Evolutionary conservation across 2,113 vertebrate genomes (phyloP).

Genomic region (Otocyon megalotis): DNA sequence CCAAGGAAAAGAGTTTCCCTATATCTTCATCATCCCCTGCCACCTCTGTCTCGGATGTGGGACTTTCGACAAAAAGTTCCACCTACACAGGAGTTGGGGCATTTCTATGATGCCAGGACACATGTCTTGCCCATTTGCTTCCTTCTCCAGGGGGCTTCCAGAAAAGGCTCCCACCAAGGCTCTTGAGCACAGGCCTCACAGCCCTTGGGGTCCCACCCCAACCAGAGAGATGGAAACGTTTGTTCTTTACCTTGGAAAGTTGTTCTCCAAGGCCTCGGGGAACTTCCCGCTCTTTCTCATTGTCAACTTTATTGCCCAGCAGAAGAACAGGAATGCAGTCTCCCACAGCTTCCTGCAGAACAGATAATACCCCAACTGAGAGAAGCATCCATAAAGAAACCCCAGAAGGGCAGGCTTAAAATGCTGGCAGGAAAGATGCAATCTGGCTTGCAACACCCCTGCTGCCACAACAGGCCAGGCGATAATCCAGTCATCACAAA

Average conservation of each 20-base stretch:
- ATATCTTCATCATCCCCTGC: too few species aligned
- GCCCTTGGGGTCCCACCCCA: fast-evolving
- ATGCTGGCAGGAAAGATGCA: not conserved
- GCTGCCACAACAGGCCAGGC: not conserved
- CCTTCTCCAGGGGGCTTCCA: not conserved
- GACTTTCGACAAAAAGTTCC: not conserved
- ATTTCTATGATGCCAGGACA: not conserved
- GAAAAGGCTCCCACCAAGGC: not conserved
- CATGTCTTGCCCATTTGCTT: not conserved
- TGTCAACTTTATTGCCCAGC: slow-evolving; percentile 95
- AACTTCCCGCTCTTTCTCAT: slow-evolving; percentile 91
- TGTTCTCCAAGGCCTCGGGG: slow-evolving; percentile 89
- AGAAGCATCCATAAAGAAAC: not conserved
- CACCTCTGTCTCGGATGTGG: not conserved
- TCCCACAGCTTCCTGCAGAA: slow-evolving; percentile 90
- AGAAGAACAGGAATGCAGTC: slow-evolving; percentile 91
- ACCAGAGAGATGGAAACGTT: not conserved
- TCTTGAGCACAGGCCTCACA: too few species aligned
- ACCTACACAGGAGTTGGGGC: not conserved
- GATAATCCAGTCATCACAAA: not conserved
- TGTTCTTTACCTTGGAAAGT: slow-evolving; percentile 90
- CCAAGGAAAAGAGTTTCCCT: not conserved
- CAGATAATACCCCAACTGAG: slow-evolving; percentile 59
- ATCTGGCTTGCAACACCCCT: not conserved
- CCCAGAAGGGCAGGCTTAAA: not conserved